Base-by-base conservation (phyloP, 2,797 vertebrate genomes). In the Serranus cabrilla region DNA sequence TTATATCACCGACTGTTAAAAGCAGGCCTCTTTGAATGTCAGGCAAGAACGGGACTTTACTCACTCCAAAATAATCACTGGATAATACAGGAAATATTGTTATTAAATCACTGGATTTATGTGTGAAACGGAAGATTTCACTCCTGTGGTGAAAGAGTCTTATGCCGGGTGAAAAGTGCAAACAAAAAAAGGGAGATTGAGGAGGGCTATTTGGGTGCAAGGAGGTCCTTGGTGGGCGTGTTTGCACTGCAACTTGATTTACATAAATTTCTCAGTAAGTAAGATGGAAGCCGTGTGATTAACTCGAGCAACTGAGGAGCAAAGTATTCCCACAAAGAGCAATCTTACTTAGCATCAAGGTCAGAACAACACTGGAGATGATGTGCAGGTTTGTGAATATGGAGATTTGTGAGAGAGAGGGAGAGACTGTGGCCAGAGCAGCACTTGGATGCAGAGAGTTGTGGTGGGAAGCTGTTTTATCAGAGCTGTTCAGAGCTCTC, bases 401-500 rank as follows among this genome's bases (percentile, higher is more conserved):
- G 46, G 50, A 47, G 59, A 78, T 68, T 16, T 39, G 42, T 23
- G 27, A 49, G 54, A 14, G 39, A 16, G 37, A 27, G 18, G 43
- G 34, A 56, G 11, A 13, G 4, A 45, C 5, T 18, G 63, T 9
- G 58, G 59, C 69, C 52, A 31, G 37, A 47, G 4, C 58, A 56
- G 72, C 66, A 55, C 49, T 64, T 71, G 46, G 82, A 82, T 25
- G 16, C 61, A 71, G 52, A 50, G 63, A 34, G 72, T 73, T 62
- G 56, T 66, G 56, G 70, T 70, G 52, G 68, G 74, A 80, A 68
- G 54, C 60, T 54, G 60, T 81, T 83, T 88, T 91, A 89, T 92
- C 87, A 84, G 86, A 88, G 84, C 83, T 75, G 81, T 69, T 91
- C 90, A 92, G 88, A 82, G 80, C 75, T 55, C 75, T 55, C 87